These are phyloP conservation scores for Drosophila rhopaloa DNA, from an alignment of 1,140 invertebrate genomes.

Conservation along the genomic window DNA sequence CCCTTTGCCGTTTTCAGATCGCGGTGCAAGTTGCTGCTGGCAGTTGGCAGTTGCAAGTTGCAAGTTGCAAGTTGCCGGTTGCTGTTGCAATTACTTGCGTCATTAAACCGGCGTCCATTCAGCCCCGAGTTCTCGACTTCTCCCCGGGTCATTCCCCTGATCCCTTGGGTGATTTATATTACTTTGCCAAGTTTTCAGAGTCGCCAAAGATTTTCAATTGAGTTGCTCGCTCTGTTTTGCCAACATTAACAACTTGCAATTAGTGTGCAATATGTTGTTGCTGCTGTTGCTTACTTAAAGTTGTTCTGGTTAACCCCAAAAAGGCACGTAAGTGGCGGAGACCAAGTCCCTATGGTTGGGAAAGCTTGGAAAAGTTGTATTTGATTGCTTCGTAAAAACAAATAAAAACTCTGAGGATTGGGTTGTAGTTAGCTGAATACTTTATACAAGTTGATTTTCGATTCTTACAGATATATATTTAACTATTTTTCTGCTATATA, in stretches of 20 bases:
- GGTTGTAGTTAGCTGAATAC: neutral
- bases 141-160: conserved; percentile 61
- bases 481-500: too few species aligned
- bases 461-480: too few species aligned
- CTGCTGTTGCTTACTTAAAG: conserved; percentile 20
- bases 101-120: conserved; percentile 70
- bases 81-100: conserved; percentile 77
- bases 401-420: neutral
- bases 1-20: conserved; percentile 10
- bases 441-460: neutral
- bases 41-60: conserved; percentile 29
- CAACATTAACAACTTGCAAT: conserved; percentile 73
- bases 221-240: conserved; percentile 58
- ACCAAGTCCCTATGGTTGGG: conserved; percentile 5
- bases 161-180: conserved; percentile 83
- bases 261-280: conserved; percentile 55
- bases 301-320: conserved; percentile 47
- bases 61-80: conserved; percentile 31
- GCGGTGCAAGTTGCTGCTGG: conserved; percentile 26
- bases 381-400: neutral
- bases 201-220: conserved; percentile 78
- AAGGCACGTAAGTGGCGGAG: conserved; percentile 40
- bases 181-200: conserved; percentile 62
- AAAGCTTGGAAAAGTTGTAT: conserved; percentile 9
- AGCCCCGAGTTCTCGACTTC: conserved; percentile 24